phyloP scores from a whole-genome alignment of 2,888 invertebrate genomes.

The Orchesellides sinensis region DNA sequence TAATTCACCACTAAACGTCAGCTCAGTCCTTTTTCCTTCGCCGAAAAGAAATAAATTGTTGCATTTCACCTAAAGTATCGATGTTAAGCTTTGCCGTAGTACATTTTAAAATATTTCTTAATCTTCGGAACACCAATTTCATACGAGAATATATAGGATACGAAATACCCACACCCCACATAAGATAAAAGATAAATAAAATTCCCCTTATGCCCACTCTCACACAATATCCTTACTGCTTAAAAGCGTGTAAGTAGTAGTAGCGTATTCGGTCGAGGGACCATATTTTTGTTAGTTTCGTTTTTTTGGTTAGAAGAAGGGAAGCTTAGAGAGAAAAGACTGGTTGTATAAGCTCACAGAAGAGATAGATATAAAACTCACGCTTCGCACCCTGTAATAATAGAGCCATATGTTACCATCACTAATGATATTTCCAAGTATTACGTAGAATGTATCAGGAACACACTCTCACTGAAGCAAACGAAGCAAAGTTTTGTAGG shows the following conservation, averaged over 20 bases:
- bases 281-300: no score
- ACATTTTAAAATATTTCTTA: not conserved
- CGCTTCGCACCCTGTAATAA: conserved; percentile 69
- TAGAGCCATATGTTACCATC: conserved; percentile 73
- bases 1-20: no score
- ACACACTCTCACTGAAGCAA: conserved; percentile 2
- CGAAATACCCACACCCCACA: not conserved
- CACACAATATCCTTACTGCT: not conserved
- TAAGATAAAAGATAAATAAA: not conserved
- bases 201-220: not conserved
- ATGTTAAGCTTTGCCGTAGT: not conserved
- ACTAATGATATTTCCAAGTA: conserved; percentile 69
- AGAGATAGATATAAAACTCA: conserved; percentile 63
- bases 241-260: no score
- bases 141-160: not conserved
- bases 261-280: no score
- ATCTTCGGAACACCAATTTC: not conserved
- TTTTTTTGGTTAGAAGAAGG: not conserved
- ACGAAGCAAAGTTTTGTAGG: no score
- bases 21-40: no score
- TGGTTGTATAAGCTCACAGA: conserved; percentile 50
- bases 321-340: not conserved
- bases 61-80: not conserved
- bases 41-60: no score
- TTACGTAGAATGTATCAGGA: conserved; percentile 35